These are phyloP conservation scores for Myotis yumanensis DNA, from an alignment of 2,113 vertebrate genomes.

Conservation along the genomic window DNA sequence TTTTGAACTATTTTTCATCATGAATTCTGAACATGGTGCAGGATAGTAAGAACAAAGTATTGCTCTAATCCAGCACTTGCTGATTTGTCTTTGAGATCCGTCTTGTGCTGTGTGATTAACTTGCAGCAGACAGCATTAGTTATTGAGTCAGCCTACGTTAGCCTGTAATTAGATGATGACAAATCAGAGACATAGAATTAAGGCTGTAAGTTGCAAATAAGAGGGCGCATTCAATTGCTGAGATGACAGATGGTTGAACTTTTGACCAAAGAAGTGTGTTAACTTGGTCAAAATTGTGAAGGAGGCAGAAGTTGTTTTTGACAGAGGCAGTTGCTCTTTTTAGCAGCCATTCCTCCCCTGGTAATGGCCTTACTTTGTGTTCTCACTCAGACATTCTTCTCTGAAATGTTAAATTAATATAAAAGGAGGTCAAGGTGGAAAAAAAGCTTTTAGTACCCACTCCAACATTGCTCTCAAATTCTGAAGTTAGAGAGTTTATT, in stretches of 20 bases:
- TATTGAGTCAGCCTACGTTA: conserved; percentile 80
- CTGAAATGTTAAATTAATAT: conserved; percentile 7
- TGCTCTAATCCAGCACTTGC: conserved; percentile 69
- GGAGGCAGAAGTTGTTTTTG: conserved; percentile 6
- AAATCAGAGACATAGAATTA: conserved; percentile 80
- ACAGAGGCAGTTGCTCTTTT: neutral
- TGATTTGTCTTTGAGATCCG: conserved; percentile 74
- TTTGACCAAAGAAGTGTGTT: conserved; percentile 31
- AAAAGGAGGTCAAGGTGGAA: neutral
- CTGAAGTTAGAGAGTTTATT: neutral
- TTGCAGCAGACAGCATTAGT: conserved; percentile 79
- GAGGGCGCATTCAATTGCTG: conserved; percentile 42
- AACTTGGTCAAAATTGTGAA: conserved; percentile 37
- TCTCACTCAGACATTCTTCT: conserved; percentile 31
- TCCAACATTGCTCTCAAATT: neutral
- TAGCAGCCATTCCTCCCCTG: neutral
- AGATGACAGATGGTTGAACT: conserved; percentile 42
- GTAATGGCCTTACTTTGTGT: neutral
- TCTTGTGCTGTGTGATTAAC: conserved; percentile 77
- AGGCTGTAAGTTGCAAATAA: conserved; percentile 76
- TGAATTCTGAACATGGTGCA: conserved; percentile 2
- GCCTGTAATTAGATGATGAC: conserved; percentile 81
- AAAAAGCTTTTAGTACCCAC: neutral
- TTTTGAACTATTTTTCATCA: neutral
- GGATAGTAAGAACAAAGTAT: neutral